A percentile compares a stretch with the other conserved stretches of the same genome.
Evolutionary conservation across 2,888 invertebrate genomes (phyloP).

Genomic region (Euzetes globulus): DNA sequence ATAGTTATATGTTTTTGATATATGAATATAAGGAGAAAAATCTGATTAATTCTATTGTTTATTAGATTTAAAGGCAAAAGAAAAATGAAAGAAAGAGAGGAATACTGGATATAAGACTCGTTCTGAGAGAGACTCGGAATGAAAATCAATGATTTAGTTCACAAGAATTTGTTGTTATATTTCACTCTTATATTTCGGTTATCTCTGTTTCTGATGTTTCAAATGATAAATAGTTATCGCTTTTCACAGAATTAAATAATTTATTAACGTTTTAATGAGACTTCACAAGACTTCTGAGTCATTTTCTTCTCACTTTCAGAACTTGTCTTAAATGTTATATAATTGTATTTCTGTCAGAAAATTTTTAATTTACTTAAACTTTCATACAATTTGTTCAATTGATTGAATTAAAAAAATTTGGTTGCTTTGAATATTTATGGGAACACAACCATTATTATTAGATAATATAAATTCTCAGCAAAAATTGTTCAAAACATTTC

Average conservation of each 20-base stretch:
- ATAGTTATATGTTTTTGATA: not conserved
- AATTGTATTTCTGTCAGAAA: not conserved
- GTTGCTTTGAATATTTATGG: too few species aligned
- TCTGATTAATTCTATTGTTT: slow-evolving; percentile 16
- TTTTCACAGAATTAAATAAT: slow-evolving; percentile 21
- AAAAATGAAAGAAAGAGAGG: not conserved
- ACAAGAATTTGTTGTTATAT: slow-evolving; percentile 23
- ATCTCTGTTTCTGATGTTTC: slow-evolving; percentile 24
- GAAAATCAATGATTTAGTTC: slow-evolving; percentile 22
- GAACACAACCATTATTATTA: too few species aligned
- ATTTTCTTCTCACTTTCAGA: not conserved
- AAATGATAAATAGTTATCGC: slow-evolving; percentile 21
- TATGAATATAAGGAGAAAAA: slow-evolving; percentile 4
- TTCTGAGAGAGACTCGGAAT: too few species aligned
- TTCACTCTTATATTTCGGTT: not conserved
- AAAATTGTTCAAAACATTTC: too few species aligned
- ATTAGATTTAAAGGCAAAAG: not conserved
- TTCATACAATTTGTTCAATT: not conserved
- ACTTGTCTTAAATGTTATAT: not conserved
- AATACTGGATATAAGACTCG: not conserved
- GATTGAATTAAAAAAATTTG: not conserved
- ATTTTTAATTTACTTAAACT: not conserved
- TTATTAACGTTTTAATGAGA: slow-evolving; percentile 1
- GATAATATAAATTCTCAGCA: too few species aligned
- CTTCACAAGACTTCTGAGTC: not conserved